Evolutionary conservation across 2,888 invertebrate species (phyloP).

Genomic region (Polyploca ridens): DNA sequence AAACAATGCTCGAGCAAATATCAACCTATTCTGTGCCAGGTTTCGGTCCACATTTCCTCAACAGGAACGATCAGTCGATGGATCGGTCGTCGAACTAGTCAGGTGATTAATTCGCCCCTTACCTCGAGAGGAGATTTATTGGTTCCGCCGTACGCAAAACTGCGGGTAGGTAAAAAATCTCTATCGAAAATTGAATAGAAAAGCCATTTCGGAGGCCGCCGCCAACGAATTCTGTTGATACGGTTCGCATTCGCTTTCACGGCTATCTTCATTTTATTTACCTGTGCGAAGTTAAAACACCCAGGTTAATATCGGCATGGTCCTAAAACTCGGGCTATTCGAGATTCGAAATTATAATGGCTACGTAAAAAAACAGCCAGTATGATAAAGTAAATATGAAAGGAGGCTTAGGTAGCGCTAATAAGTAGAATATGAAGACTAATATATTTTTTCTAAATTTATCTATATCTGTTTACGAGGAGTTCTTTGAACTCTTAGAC

Average conservation of each 20-base stretch:
- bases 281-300: conserved; percentile 53
- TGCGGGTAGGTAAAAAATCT: conserved; percentile 83
- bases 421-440: not conserved
- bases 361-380: not conserved
- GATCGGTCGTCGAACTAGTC: conserved; percentile 74
- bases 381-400: no score
- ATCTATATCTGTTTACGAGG: not conserved
- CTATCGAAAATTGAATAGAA: conserved; percentile 85
- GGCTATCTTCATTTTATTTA: conserved; percentile 75
- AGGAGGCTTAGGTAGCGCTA: not conserved
- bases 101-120: conserved; percentile 83
- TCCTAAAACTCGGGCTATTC: conserved; percentile 10
- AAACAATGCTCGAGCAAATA: conserved; percentile 46
- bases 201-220: conserved; percentile 77
- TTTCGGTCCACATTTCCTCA: conserved; percentile 56
- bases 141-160: conserved; percentile 84
- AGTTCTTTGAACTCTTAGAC: not conserved
- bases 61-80: conserved; percentile 44
- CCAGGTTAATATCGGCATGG: conserved; percentile 34
- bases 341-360: conserved; percentile 19
- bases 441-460: not conserved
- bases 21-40: conserved; percentile 43
- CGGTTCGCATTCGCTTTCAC: conserved; percentile 67
- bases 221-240: conserved; percentile 73
- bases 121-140: conserved; percentile 83